These are phyloP conservation scores for Daubentonia madagascariensis DNA, from an alignment of 2,113 vertebrate species.

Conservation along the genomic window DNA sequence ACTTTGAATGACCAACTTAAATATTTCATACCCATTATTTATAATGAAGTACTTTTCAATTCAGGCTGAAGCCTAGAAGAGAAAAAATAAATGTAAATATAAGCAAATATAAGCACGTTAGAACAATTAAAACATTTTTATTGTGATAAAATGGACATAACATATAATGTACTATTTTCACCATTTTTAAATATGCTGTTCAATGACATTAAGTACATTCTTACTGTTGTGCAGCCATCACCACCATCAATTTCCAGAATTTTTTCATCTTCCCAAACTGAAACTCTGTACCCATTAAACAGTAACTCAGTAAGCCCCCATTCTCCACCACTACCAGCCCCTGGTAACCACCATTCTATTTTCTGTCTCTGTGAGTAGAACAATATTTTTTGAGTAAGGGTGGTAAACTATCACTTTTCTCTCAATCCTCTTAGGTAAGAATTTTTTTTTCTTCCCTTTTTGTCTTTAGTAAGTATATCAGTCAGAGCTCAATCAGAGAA, in stretches of 20 bases:
- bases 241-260: not conserved
- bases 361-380: not conserved
- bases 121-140: not conserved
- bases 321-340: accelerated
- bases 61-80: not conserved
- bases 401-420: not conserved
- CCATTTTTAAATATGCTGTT: not conserved
- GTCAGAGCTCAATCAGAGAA: not conserved
- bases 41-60: not conserved
- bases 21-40: not conserved
- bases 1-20: not conserved
- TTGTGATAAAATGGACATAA: not conserved
- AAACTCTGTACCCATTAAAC: not conserved
- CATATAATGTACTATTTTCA: not conserved
- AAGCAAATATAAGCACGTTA: not conserved
- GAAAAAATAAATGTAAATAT: not conserved
- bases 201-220: not conserved
- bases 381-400: not conserved
- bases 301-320: not conserved
- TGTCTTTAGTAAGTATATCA: not conserved
- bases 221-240: not conserved
- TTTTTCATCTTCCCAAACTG: not conserved
- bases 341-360: not conserved
- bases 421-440: not conserved
- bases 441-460: not conserved